Evolutionary conservation across 2,888 invertebrate species (phyloP), one percentile per base, ranked within the genome.

Genomic region (Pasiphila rectangulata): DNA sequence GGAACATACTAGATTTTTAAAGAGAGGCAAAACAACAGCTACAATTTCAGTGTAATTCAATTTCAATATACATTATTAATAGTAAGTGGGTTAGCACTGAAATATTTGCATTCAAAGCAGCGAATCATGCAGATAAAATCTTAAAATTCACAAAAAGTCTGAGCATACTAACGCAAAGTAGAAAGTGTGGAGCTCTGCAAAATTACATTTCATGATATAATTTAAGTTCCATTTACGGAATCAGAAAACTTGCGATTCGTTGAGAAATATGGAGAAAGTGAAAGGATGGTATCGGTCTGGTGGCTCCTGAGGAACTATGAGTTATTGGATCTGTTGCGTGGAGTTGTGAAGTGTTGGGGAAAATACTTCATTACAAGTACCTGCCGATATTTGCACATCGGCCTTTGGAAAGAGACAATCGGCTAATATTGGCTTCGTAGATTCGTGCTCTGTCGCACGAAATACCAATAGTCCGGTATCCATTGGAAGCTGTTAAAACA

Each of bases 201-300:
- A 50, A 45, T 42, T n/a, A 45, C 37, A 30, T 46, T 49, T 41
- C 45, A 32, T 37, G 50, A 45, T 50, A 38, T 41, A 32, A 50
- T 45, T 45, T 42, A 42, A 41, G 46, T 42, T 41, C 45, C 45
- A 41, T 46, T 37, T 46, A 45, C 41, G 23, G 41, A 45, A 30
- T n/a, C 32, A 45, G 50, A 40, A 50, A 49, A 50, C 45, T 23
- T 45, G 20, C 50, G 37, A 46, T 37, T 46, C 37, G 41, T 27
- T 38, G 41, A 46, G 50, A 50, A 46, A 45, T 50, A 41, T 23
- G 37, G 49, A 44, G 49, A 50, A 50, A 50, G 50, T 50, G 45
- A 50, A 45, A 27, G 50, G 49, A 45, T 49, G 49, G 45, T 42
- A 50, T 17, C 50, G 50, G 32, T 50, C 50, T 50, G 45, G 42